Base-by-base conservation (phyloP, 92 coral and sea anemone genomes). In the Galaxea fascicularis region DNA sequence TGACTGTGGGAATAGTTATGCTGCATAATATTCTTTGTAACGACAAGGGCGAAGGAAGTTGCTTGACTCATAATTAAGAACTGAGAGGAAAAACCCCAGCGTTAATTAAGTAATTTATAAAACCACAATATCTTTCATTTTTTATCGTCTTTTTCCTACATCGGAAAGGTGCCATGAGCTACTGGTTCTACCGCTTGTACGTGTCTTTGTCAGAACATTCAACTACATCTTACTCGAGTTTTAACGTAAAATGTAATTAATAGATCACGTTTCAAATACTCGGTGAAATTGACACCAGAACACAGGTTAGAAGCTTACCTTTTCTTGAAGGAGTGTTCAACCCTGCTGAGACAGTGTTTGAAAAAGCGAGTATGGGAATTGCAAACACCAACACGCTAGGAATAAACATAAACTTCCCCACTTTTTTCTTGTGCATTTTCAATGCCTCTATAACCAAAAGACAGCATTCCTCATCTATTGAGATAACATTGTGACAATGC, bases 351-450 rank as follows among this genome's bases (percentile, higher is more conserved):
- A 44, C 47, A 35, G n/a, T 58, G 59, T 82, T 82, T 82, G 44
- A 1, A 45, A 72, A 52, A 28, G 49, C 60, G n/a, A 57, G 58
- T 26, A 71, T 8, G 44, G 46, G 56, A 39, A 82, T 14, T 71
- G 71, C 53, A 57, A 27, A 78, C 78, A 71, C 60, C 78, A 71
- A 59, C 24, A 39, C 56, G 28, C 57, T 26, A 68, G 27, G 76
- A 70, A 71, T 82, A 71, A 58, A 71, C 53, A 56, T 68, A 71
- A 70, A 71, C 70, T 12, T 70, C 78, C 52, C 78, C 86, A 65
- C 86, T 71, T 82, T 82, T 63, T 57, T 82, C 86, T 11, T 59
- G 78, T 71, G 65, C 86, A 82, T 82, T 82, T 70, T 82, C 70
- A 70, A 58, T 29, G 68, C 71, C 71, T 56, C 54, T 35, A 41